Percentiles rank a stretch among this genome's conserved stretches.
These are phyloP conservation scores for Eospalax fontanierii DNA, from an alignment of 2,797 vertebrate species.

Conservation along the genomic window DNA sequence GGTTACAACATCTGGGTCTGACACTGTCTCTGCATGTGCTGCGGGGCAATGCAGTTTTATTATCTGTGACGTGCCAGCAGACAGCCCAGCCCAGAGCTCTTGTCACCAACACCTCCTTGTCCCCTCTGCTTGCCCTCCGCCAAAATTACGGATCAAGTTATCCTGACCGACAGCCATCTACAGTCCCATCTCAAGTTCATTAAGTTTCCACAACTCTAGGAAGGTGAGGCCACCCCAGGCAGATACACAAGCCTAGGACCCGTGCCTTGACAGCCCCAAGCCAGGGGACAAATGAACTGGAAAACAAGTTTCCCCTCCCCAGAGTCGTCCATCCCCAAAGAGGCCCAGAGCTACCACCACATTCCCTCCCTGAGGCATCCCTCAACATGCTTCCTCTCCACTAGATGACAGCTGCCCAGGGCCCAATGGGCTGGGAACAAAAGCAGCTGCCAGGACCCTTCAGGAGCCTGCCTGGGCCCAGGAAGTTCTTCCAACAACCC, in stretches of 20 bases:
- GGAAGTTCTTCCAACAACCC: neutral
- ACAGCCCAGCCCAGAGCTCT: slow-evolving; percentile 75
- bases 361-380: neutral
- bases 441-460: neutral
- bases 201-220: slow-evolving; percentile 88
- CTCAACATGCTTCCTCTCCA: neutral
- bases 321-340: neutral
- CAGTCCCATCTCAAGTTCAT: slow-evolving; percentile 89
- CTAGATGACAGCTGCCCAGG: neutral
- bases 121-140: slow-evolving; percentile 55
- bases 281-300: slow-evolving; percentile 71
- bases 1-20: slow-evolving; percentile 76
- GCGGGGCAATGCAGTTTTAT: slow-evolving; percentile 83
- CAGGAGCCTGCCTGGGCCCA: neutral
- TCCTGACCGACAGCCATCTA: slow-evolving; percentile 91
- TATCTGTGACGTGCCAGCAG: slow-evolving; percentile 83
- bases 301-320: slow-evolving; percentile 81
- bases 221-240: slow-evolving; percentile 80
- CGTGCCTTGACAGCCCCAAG: slow-evolving; percentile 84
- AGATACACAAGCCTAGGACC: slow-evolving; percentile 85
- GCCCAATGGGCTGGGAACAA: neutral
- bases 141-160: slow-evolving; percentile 73
- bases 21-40: slow-evolving; percentile 61
- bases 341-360: slow-evolving; percentile 69
- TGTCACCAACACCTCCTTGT: slow-evolving; percentile 77